These are phyloP conservation scores for Chionomys nivalis DNA, from an alignment of 2,113 vertebrate species.

Conservation along the genomic window DNA sequence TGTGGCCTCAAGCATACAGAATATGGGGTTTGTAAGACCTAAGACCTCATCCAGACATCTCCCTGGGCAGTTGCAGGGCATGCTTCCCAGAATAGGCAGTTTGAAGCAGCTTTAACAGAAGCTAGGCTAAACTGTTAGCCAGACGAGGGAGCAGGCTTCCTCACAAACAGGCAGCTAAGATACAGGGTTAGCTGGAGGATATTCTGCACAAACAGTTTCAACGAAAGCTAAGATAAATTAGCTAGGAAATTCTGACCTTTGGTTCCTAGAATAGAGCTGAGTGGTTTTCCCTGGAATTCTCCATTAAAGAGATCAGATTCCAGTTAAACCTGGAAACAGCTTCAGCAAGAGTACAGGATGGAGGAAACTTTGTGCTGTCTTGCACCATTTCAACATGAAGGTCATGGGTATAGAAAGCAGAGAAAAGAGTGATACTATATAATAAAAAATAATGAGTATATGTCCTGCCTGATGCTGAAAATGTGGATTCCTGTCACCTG, in stretches of 20 bases:
- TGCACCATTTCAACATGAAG: not conserved
- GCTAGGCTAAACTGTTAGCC: not conserved
- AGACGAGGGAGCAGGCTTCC: too few relatives aligned
- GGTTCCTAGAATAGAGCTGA: not conserved
- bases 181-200: not conserved
- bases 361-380: not conserved
- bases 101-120: not conserved
- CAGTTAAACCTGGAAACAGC: too few relatives aligned
- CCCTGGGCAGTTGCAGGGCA: not conserved
- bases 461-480: not conserved
- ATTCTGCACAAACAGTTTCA: not conserved
- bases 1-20: not conserved
- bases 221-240: not conserved
- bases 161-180: too few relatives aligned
- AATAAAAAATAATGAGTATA: not conserved
- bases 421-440: not conserved
- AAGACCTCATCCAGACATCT: not conserved
- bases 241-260: not conserved
- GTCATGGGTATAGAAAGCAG: not conserved
- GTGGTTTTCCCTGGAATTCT: too few relatives aligned
- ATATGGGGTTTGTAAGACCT: not conserved
- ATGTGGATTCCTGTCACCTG: rapidly evolving
- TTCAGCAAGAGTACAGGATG: too few relatives aligned
- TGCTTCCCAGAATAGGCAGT: too few relatives aligned
- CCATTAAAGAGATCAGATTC: too few relatives aligned